Percentiles rank a stretch among this genome's conserved stretches.
These are phyloP conservation scores for Philotrypesis tridentata DNA, from an alignment of 1,140 invertebrate species.

Conservation along the genomic window DNA sequence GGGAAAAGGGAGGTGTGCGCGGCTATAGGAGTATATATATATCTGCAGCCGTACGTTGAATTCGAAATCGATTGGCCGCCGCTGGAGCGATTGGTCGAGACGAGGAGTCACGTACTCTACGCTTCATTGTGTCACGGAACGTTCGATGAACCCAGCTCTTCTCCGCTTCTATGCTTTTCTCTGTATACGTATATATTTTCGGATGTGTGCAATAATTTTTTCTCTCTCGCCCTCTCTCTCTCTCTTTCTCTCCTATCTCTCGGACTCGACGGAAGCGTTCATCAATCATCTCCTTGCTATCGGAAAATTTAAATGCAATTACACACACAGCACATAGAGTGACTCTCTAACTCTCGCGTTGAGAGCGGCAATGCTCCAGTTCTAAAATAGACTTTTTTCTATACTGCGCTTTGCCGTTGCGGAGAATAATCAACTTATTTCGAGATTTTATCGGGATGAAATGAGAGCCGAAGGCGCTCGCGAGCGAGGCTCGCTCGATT, in stretches of 20 bases:
- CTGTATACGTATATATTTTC: neutral
- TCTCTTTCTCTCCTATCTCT: too few relatives aligned
- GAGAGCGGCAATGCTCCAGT: neutral
- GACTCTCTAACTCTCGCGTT: neutral
- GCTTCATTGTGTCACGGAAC: constrained; percentile 20
- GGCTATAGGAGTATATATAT: neutral
- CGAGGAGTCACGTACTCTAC: constrained; percentile 28
- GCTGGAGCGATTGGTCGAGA: constrained; percentile 1
- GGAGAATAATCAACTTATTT: neutral
- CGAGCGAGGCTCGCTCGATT: neutral
- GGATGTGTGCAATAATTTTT: neutral
- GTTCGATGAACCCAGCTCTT: constrained; percentile 31
- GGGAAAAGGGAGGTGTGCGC: neutral
- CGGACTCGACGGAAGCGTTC: neutral
- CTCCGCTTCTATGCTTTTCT: neutral
- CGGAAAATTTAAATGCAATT: too few relatives aligned
- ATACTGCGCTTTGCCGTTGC: neutral
- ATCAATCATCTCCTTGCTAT: too few relatives aligned
- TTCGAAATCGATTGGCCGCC: constrained; percentile 28
- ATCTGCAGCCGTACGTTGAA: constrained; percentile 12
- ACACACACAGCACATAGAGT: too few relatives aligned
- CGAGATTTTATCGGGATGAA: neutral
- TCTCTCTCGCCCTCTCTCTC: neutral
- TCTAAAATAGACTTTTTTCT: neutral
- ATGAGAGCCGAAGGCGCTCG: neutral